Evolutionary conservation across 1,140 invertebrate species (phyloP), one percentile per base, ranked within the genome.

Genomic region (Pachypeltis micranthus): DNA sequence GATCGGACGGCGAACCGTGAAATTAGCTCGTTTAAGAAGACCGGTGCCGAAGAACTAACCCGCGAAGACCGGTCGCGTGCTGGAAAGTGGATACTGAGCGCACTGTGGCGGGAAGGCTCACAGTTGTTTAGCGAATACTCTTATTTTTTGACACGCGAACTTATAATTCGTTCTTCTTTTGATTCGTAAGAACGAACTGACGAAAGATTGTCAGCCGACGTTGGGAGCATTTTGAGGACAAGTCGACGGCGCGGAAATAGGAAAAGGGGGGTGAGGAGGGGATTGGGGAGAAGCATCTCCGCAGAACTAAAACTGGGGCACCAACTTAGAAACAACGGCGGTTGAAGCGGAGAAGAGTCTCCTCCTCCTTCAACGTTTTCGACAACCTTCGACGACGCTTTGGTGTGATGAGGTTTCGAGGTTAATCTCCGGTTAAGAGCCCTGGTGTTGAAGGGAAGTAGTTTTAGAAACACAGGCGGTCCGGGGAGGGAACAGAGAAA

Each of bases 21-120:
- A 51, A 51, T 51, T 51, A 51, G 47, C 47, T 51, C 23, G 47
- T 51, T 51, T 51, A 21, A 16, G 47, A 10, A 10, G 4, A 51
- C 12, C 47, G 47, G 47, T 51, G 47, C 47, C 47, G 23, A 51
- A 51, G 47, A 51, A 51, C 47, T 51, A 51, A 51, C 47, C 47
- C 21, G 47, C 7, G 47, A 3, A 7, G 19, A 51, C 47, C n/a
- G n/a, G n/a, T 51, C 19, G 47, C 47, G 47, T 51, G 47, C 21
- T 51, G 10, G 47, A 51, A 21, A 16, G 47, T 51, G 47, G 3
- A n/a, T n/a, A 51, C 47, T n/a, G n/a, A n/a, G 12, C 19, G 47
- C 47, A 21, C 23, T 10, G 4, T 51, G 10, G 47, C 12, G 47
- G 12, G 47, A 16, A 21, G 3, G 47, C 47, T 51, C 12, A 51